Evolutionary conservation across 2,888 invertebrate species (phyloP).

Genomic region (Chorisops tibialis): DNA sequence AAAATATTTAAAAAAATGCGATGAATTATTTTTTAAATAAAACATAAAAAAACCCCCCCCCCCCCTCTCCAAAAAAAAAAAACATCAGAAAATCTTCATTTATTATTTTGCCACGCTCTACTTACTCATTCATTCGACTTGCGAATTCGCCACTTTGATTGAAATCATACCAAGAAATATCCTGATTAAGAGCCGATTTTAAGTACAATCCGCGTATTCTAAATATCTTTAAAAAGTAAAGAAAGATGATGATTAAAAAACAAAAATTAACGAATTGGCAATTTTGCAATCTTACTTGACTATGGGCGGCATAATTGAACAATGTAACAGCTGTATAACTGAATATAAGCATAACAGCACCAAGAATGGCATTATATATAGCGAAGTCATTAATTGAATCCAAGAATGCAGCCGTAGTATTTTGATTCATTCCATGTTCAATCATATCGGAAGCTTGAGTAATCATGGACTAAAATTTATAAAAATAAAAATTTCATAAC

Average conservation of each 20-base stretch:
- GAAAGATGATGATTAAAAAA: neutral
- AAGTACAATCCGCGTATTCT: constrained; percentile 64
- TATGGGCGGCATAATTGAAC: constrained; percentile 69
- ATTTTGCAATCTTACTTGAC: constrained; percentile 55
- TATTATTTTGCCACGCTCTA: neutral
- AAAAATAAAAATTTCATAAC: neutral
- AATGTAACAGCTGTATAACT: constrained; percentile 64
- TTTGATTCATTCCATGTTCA: neutral
- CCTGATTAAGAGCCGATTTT: constrained; percentile 66
- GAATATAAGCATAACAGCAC: constrained; percentile 58
- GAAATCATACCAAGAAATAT: constrained; percentile 70
- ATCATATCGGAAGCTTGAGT: constrained; percentile 27
- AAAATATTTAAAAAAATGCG: too few species aligned
- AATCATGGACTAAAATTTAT: constrained; percentile 45
- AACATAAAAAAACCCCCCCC: too few species aligned
- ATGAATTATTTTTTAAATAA: too few species aligned
- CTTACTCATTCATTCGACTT: constrained; percentile 70
- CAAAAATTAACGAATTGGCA: neutral
- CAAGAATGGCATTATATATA: constrained; percentile 61
- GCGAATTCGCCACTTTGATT: constrained; percentile 71
- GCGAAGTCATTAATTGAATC: constrained; percentile 58
- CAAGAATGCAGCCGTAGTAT: constrained; percentile 49
- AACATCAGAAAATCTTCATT: too few species aligned
- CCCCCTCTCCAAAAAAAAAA: too few species aligned
- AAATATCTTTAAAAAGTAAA: constrained; percentile 54